A percentile compares a stretch with the other conserved stretches of the same genome.
phyloP scores from a whole-genome alignment of 2,797 vertebrate genomes.

The Xenops minutus region DNA sequence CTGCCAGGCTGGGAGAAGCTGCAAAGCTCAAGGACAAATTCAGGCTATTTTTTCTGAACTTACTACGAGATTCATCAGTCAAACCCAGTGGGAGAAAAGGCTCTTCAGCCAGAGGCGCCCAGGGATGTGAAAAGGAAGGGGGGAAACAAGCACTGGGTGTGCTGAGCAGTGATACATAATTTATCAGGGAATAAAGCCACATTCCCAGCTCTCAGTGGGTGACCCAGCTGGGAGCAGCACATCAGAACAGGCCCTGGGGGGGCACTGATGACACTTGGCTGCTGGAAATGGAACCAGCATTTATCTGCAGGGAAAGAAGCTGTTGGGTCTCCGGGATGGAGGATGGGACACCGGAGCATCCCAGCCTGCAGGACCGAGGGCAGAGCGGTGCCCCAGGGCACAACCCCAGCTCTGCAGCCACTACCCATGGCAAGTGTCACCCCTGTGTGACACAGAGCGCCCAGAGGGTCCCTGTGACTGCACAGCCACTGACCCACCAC shows the following conservation, averaged over 20 bases:
- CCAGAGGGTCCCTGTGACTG: not conserved
- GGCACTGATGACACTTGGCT: not conserved
- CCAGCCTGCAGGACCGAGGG: not conserved
- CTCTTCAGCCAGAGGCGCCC: not conserved
- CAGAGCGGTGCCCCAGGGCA: too few species aligned
- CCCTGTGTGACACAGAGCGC: rapidly evolving
- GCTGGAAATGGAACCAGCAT: rapidly evolving
- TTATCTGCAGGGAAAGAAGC: not conserved
- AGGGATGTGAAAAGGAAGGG: not conserved
- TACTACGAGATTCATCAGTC: not conserved
- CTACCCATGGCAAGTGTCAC: not conserved
- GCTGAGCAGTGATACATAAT: not conserved
- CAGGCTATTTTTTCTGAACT: not conserved
- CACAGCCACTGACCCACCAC: not conserved
- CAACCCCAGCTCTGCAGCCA: not conserved
- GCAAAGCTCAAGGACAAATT: not conserved
- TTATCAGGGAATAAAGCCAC: not conserved
- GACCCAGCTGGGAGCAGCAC: not conserved
- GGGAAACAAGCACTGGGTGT: not conserved
- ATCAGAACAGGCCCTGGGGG: not conserved
- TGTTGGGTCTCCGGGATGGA: rapidly evolving
- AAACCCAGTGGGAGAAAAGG: not conserved
- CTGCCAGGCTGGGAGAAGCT: not conserved
- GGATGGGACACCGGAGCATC: not conserved
- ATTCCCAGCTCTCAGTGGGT: not conserved